Base-by-base conservation (phyloP, 2,888 invertebrate species). In the Bombylius discolor region DNA sequence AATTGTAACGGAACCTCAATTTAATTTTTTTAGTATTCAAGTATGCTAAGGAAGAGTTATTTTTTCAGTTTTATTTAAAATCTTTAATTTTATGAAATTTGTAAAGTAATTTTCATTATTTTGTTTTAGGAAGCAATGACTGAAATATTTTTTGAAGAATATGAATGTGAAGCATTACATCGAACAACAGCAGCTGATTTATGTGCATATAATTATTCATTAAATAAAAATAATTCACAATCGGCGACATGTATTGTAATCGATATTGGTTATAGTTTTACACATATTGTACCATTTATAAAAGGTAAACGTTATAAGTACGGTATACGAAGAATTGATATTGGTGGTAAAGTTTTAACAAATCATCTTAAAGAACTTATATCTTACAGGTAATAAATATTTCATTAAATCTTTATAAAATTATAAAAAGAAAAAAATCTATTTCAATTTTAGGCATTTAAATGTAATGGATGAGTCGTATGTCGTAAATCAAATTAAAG, bases 401-500 rank as follows among this genome's bases (percentile, higher is more conserved):
- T 23, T 23, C 23, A 23, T 23, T 23, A 23, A 23, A 23, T 23
- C 23, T 23, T 23, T 23, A 23, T 23, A 23, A 23, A 23, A 23
- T 23, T 23, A 23, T 23, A 23, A 23, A 23, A 23, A 23, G 23
- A 23, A 23, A 23, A 23, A 23, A 23, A 2, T 23, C 23, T 23
- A 23, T 23, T 23, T 23, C 23, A 23, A 23, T 63, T 66, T n/a
- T 64, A 78, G 87, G 47, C 97, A 98, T 69, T 75, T 98, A 49
- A 93, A 99, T 77, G 96, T 99, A 0, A 94, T 97, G 93, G 97
- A 98, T 70, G 99, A 99, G 73, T 95, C 96, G 0, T 95, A 90
- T 75, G 95, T 99, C 0, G 93, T 99, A 50, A 99, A 99, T 75
- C 97, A 99, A 76, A 89, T 88, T 1, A 99, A 99, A 72, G 99